Conservation (phyloP, 1,140 invertebrate species). For the Rhysida immarginata region DNA sequence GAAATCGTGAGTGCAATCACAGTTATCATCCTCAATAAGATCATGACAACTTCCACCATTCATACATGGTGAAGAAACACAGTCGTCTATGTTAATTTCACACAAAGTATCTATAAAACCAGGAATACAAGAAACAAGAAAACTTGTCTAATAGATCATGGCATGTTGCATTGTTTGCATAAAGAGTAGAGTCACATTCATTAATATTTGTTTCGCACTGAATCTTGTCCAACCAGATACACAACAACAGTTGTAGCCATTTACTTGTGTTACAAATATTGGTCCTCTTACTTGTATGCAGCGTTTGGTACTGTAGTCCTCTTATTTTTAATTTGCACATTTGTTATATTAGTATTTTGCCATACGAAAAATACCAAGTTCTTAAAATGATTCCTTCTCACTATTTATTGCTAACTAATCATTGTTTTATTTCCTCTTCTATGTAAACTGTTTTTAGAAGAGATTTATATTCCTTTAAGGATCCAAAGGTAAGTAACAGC, state of each 20-base stretch:
- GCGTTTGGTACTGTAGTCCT: too few relatives aligned
- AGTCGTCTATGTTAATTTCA: slow-evolving; percentile 44
- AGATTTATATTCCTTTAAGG: too few relatives aligned
- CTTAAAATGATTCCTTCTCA: too few relatives aligned
- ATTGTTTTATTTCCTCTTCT: too few relatives aligned
- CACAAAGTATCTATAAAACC: slow-evolving; percentile 34
- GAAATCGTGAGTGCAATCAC: slow-evolving; percentile 53
- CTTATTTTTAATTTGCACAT: too few relatives aligned
- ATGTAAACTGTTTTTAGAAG: too few relatives aligned
- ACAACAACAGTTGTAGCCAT: slow-evolving; percentile 89
- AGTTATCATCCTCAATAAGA: slow-evolving; percentile 48
- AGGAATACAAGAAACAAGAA: slow-evolving; percentile 32
- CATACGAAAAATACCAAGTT: too few relatives aligned
- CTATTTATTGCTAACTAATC: too few relatives aligned
- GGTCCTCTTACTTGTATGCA: too few relatives aligned
- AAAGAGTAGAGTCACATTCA: slow-evolving; percentile 12
- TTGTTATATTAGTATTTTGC: too few relatives aligned
- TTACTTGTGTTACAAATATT: too few relatives aligned
- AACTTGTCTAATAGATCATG: slow-evolving; percentile 16
- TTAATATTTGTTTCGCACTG: slow-evolving; percentile 10
- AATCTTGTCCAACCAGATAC: slow-evolving; percentile 88
- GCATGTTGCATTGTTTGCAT: slow-evolving; percentile 21
- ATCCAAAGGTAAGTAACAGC: too few relatives aligned
- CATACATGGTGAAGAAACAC: slow-evolving; percentile 43
- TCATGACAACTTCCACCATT: slow-evolving; percentile 56